A percentile compares a stretch with the other conserved stretches of the same genome.
Conservation (phyloP, 2,888 invertebrate genomes). For the Diloba caeruleocephala region DNA sequence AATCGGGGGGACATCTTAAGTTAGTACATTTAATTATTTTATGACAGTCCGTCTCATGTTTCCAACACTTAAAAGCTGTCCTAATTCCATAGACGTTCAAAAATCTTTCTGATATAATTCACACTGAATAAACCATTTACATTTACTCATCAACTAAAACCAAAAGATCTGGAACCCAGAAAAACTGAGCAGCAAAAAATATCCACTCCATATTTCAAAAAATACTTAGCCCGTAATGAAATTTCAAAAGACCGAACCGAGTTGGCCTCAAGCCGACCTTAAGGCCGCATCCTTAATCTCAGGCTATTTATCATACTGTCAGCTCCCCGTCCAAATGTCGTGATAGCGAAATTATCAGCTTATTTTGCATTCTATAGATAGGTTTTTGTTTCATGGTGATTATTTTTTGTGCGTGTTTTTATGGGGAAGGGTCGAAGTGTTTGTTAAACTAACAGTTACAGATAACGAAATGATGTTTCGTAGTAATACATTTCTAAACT, state of each 20-base stretch:
- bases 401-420: conserved; percentile 8
- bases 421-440: neutral
- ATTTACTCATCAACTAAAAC: too few relatives aligned
- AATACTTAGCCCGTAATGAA: conserved; percentile 41
- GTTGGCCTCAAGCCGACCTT: conserved; percentile 28
- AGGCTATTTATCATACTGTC: conserved; percentile 55
- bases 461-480: too few relatives aligned
- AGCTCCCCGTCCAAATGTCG: conserved; percentile 37
- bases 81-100: too few relatives aligned
- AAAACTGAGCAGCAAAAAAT: conserved; percentile 2
- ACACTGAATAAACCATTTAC: too few relatives aligned
- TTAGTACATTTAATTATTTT: too few relatives aligned
- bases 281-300: conserved; percentile 41
- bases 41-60: too few relatives aligned
- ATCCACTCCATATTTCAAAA: conserved; percentile 31
- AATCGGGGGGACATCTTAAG: too few relatives aligned
- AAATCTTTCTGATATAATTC: too few relatives aligned
- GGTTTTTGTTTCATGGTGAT: conserved; percentile 11
- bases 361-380: conserved; percentile 45
- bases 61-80: too few relatives aligned
- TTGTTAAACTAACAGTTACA: neutral
- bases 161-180: neutral
- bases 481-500: too few relatives aligned
- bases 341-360: conserved; percentile 53
- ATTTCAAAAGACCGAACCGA: conserved; percentile 41